Conservation (phyloP, 2,888 invertebrate species). For the Notodonta ziczac region DNA sequence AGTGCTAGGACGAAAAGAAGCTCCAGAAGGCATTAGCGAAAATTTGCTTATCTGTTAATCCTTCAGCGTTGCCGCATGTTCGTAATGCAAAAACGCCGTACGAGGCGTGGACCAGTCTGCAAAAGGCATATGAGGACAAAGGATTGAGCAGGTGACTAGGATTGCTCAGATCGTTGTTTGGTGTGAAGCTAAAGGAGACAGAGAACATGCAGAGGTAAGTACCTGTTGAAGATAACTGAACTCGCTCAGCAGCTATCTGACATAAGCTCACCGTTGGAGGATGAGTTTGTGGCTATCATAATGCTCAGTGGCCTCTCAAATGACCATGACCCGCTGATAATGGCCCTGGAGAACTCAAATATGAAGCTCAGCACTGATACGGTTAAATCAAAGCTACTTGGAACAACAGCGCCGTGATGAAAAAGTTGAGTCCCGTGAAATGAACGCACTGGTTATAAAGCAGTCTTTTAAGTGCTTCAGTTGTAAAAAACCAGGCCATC, state of each 20-base stretch:
- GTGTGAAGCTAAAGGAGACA: constrained; percentile 12
- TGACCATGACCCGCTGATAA: constrained; percentile 31
- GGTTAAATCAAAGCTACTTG: constrained; percentile 16
- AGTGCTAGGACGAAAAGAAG: not conserved
- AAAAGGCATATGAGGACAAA: constrained; percentile 23
- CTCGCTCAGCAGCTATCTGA: constrained; percentile 21
- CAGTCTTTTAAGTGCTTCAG: not conserved
- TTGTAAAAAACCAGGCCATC: not conserved
- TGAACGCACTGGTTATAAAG: not conserved
- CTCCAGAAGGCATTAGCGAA: constrained; percentile 19
- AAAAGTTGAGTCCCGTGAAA: not conserved
- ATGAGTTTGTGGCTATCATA: constrained; percentile 27
- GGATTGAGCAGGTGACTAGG: constrained; percentile 15
- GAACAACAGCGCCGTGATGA: not conserved
- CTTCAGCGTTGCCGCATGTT: constrained; percentile 12
- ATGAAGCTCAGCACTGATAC: constrained; percentile 12
- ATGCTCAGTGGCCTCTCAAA: constrained; percentile 27
- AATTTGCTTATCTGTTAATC: constrained; percentile 18
- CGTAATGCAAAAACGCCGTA: constrained; percentile 13
- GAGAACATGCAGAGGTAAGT: constrained; percentile 19
- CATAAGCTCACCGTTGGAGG: constrained; percentile 23
- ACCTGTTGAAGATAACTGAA: constrained; percentile 17
- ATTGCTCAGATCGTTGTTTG: constrained; percentile 15
- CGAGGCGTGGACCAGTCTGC: constrained; percentile 20
- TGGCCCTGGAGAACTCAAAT: constrained; percentile 17